Evolutionary conservation across 2,113 vertebrate species (phyloP), one percentile per base, ranked within the genome.

Genomic region (Pachypanchax playfairii): DNA sequence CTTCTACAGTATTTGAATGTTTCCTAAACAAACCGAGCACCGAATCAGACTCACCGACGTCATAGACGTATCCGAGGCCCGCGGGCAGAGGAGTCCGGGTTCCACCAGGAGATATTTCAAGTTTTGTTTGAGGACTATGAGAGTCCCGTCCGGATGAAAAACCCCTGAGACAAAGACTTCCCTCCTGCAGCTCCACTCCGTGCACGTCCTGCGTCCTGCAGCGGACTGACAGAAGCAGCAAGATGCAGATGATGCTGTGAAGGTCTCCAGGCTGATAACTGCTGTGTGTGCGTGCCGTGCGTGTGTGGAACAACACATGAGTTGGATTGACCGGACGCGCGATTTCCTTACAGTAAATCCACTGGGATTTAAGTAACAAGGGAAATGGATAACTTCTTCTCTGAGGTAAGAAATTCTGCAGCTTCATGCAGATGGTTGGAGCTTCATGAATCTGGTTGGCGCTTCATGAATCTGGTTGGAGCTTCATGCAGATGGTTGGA

Each of bases 321-420:
- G 71, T 41, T 4, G 67, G 62, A 48, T 3, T 28, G 55, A 73
- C 42, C 20, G 72, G 54, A 65, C 76, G 67, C 75, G 74, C 63
- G 53, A 58, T 29, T 26, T 78, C 26, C 59, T 75, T 3, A 65
- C 82, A 67, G 50, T 66, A 47, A 76, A 67, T 70, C 87, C 74
- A 62, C 55, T 44, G 51, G 89, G 86, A 84, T 84, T 85, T 75
- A 51, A 75, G 17, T 49, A 69, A 85, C 88, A 83, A 76, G 29
- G 6, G 47, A 7, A 6, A 95, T 95, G 94, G 94, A 94, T 59
- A 92, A 91, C 74, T 95, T 94, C 91, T 94, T 94, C 77, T 85
- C 90, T 0, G 93, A 94, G 94, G 94, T 96, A 84, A 94, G 93
- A 70, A 1, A 5, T 44, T n/a, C 21, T 26, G 14, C 41, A 5